Base-by-base conservation (phyloP, 37 sponge, comb jelly and placozoan genomes). In the Eunapius fragilis region DNA sequence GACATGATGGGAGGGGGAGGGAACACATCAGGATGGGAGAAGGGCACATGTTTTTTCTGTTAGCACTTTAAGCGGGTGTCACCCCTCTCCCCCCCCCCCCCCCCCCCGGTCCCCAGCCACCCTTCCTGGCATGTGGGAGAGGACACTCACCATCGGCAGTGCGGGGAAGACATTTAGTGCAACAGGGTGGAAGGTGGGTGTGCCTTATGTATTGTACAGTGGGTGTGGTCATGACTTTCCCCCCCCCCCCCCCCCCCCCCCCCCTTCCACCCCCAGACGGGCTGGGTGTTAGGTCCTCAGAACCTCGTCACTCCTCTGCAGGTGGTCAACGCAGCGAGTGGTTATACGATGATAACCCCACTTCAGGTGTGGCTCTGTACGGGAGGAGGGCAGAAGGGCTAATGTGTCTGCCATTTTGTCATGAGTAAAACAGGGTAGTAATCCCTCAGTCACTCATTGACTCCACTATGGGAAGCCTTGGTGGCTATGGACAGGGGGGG, bases 61-160 rank as follows among this genome's bases (percentile, higher is more conserved):
- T n/a, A n/a, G n/a, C n/a, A n/a, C n/a, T n/a, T n/a, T n/a, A n/a
- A n/a, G n/a, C n/a, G n/a, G n/a, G n/a, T n/a, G n/a, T n/a, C n/a
- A n/a, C n/a, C n/a, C n/a, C n/a, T n/a, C n/a, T n/a, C n/a, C n/a
- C n/a, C n/a, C n/a, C n/a, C n/a, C n/a, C n/a, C n/a, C 67, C 0
- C 7, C 36, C 9, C 35, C 25, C 22, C 69, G 17, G 77, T 72
- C 24, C 25, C 11, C 74, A 94, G 98, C 98, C 72, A 89, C 98
- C 0, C 85, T 97, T 22, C 95, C 98, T 41, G 99, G 95, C 0
- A 99, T 99, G 99, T 97, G 96, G 94, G 98, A 99, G 85, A 91
- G 99, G 34, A 95, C 96, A 22, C 47, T 99, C 38, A 96, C 99
- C 28, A 78, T 99, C 41, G 98, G 97, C 37, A 95, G 98, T 88